A percentile compares a stretch with the other conserved stretches of the same genome.
phyloP scores from a whole-genome alignment of 2,888 invertebrate species.

The Lasioglossum villosulum region DNA sequence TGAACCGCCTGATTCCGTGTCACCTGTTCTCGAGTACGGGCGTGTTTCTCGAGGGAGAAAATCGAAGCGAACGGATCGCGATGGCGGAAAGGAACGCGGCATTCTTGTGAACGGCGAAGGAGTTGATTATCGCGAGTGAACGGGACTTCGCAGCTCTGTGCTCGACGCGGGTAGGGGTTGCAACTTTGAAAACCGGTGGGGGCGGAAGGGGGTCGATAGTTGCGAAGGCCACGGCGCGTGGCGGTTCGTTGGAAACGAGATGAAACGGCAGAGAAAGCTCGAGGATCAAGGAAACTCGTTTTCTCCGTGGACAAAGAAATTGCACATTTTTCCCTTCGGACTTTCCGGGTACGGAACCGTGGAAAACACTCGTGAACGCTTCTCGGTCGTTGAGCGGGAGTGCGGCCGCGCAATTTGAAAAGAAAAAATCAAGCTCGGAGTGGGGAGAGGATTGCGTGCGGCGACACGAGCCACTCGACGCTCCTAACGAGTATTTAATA shows the following conservation, averaged over 20 bases:
- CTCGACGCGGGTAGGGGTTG: not conserved
- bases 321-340: not conserved
- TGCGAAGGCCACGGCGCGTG: not conserved
- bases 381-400: not conserved
- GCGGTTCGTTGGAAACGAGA: not conserved
- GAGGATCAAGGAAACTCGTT: not conserved
- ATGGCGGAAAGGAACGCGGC: not conserved
- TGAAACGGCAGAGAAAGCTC: not conserved
- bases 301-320: not conserved
- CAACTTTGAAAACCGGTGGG: not conserved
- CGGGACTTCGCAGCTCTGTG: not conserved
- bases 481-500: conserved; percentile 28
- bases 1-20: not conserved
- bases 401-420: not conserved
- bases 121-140: not conserved
- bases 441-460: not conserved
- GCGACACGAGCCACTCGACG: conserved; percentile 17
- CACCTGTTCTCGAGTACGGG: not conserved
- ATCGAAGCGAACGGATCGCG: not conserved
- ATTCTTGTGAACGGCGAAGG: not conserved
- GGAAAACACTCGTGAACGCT: conserved; percentile 17
- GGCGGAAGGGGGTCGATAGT: not conserved
- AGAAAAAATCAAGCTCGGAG: not conserved
- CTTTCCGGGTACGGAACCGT: not conserved
- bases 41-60: not conserved